Evolutionary conservation across 2,113 vertebrate species (phyloP).

Genomic region (Oryzias melastigma): DNA sequence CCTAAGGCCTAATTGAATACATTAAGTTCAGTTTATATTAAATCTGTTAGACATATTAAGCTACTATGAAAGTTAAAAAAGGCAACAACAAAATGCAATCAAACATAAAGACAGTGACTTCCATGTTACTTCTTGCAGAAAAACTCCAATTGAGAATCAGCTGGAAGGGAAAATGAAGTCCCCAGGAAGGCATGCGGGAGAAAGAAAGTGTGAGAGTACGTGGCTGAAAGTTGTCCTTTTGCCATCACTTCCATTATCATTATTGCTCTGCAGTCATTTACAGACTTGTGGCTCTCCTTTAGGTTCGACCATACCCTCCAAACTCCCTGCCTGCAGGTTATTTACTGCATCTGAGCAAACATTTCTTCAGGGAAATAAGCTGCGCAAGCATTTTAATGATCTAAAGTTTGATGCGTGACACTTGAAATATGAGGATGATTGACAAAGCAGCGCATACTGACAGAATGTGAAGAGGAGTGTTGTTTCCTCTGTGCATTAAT

Average conservation of each 20-base stretch:
- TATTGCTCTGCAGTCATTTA: slow-evolving; percentile 68
- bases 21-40: too few species aligned
- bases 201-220: slow-evolving; percentile 8
- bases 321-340: slow-evolving; percentile 20
- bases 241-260: slow-evolving; percentile 71
- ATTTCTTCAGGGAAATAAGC: not conserved
- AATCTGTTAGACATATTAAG: not conserved
- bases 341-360: slow-evolving; percentile 11
- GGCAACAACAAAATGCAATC: not conserved
- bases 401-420: not conserved
- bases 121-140: slow-evolving; percentile 14
- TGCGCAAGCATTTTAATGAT: not conserved
- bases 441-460: not conserved
- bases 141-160: slow-evolving; percentile 19
- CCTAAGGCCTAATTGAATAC: too few species aligned
- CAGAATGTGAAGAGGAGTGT: not conserved
- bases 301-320: slow-evolving; percentile 41
- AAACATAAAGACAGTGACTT: not conserved
- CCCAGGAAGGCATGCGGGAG: not conserved
- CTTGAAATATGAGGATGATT: not conserved
- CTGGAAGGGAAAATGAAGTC: slow-evolving; percentile 39
- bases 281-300: slow-evolving; percentile 49
- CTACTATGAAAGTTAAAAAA: not conserved
- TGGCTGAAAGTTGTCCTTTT: slow-evolving; percentile 62
- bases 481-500: not conserved